Evolutionary conservation across 2,797 vertebrate species (phyloP).

Genomic region (Simalia tracyae): DNA sequence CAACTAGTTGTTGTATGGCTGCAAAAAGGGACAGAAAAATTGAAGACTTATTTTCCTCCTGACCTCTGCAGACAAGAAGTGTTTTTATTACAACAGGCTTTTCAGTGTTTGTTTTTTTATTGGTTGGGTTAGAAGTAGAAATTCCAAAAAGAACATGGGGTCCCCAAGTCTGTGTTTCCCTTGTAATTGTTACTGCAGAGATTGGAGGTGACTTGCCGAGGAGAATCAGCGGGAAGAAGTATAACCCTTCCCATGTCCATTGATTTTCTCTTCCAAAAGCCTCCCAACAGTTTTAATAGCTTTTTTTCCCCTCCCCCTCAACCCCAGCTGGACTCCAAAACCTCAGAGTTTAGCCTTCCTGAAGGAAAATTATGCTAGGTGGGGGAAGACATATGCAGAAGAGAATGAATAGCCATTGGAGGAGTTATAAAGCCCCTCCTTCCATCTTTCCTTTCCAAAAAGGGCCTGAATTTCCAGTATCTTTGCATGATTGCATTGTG

Average conservation of each 20-base stretch:
- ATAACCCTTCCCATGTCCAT: background rate
- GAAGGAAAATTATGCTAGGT: background rate
- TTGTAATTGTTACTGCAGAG: conserved; percentile 26
- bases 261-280: background rate
- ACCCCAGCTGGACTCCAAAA: background rate
- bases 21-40: background rate
- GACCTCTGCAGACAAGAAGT: background rate
- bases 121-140: conserved; percentile 6
- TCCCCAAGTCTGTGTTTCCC: background rate
- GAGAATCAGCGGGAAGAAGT: background rate
- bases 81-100: conserved; percentile 5
- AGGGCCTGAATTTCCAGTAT: background rate
- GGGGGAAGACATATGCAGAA: background rate
- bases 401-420: background rate
- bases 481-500: background rate
- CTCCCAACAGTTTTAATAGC: background rate
- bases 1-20: background rate
- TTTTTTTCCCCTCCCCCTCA: background rate
- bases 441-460: background rate
- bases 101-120: background rate
- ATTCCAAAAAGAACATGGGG: background rate
- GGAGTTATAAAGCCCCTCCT: background rate
- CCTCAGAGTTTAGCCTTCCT: background rate
- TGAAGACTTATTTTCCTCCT: background rate
- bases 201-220: background rate